Evolutionary conservation across 1,140 invertebrate genomes (phyloP).

Genomic region (Dufourea novaeangliae): DNA sequence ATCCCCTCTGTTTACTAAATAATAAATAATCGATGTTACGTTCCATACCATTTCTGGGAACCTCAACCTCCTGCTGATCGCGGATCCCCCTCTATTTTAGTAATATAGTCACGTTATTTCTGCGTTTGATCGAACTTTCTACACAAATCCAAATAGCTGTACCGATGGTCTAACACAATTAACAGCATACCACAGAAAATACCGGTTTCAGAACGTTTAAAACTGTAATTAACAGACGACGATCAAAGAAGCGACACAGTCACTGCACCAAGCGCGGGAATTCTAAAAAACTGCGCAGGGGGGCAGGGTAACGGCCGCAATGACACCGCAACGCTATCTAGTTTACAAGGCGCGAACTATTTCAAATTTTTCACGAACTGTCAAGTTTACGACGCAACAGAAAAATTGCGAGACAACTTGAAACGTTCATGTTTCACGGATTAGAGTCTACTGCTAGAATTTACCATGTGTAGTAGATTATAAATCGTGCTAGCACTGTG

Average conservation of each 20-base stretch:
- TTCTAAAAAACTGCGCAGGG: conserved; percentile 4
- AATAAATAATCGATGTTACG: no score
- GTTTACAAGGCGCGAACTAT: conserved; percentile 24
- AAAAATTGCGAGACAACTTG: no score
- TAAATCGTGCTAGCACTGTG: no score
- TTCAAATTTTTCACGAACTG: conserved; percentile 18
- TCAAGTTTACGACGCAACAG: no score
- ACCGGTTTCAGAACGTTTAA: not conserved
- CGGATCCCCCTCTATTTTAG: no score
- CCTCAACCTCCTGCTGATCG: no score
- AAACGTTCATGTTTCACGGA: no score
- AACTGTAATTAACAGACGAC: conserved; percentile 22
- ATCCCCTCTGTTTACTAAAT: no score
- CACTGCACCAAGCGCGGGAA: not conserved
- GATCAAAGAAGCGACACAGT: not conserved
- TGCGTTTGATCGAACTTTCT: not conserved
- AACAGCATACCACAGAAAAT: not conserved
- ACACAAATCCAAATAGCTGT: not conserved
- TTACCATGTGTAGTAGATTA: no score
- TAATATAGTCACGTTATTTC: not conserved
- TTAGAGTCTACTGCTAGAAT: no score
- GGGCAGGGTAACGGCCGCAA: not conserved
- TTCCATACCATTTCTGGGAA: no score
- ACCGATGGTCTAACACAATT: conserved; percentile 5
- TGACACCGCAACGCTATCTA: conserved; percentile 25